Percentiles rank a stretch among this genome's conserved stretches.
Conservation (phyloP, 2,797 vertebrate species). For the Periparus ater region DNA sequence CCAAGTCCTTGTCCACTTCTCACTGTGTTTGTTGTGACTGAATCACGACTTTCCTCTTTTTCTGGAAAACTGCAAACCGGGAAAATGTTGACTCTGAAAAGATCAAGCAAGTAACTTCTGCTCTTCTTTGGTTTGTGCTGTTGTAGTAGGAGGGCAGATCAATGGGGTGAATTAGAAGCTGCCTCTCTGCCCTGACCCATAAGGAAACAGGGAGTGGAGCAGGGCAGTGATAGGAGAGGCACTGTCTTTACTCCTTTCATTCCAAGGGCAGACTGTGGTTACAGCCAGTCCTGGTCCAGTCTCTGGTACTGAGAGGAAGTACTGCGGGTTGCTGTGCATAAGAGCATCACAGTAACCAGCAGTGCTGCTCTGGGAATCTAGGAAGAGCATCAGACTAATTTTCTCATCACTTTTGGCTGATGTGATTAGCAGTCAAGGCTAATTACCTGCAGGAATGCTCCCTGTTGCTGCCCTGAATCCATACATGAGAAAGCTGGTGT, state of each 20-base stretch:
- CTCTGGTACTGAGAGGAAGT: not conserved
- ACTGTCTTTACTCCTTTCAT: fast-evolving
- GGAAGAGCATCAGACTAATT: conserved; percentile 36
- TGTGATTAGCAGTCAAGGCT: conserved; percentile 56
- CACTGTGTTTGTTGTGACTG: fast-evolving
- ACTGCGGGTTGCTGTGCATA: not conserved
- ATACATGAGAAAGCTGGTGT: not conserved
- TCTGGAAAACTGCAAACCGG: not conserved
- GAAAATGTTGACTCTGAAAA: not conserved
- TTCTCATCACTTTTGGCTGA: conserved; percentile 45
- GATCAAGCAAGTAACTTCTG: not conserved
- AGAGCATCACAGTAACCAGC: conserved; percentile 3
- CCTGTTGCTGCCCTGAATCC: not conserved
- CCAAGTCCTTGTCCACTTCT: not conserved
- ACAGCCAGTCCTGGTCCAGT: not conserved
- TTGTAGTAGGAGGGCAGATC: not conserved
- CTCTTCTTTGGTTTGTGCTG: not conserved
- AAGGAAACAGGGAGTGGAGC: not conserved
- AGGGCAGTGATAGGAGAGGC: not conserved
- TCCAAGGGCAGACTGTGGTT: not conserved
- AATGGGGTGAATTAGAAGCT: not conserved
- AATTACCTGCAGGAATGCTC: conserved; percentile 48
- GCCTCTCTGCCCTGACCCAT: not conserved
- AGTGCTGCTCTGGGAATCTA: not conserved
- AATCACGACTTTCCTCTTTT: not conserved